A percentile compares a stretch with the other conserved stretches of the same genome.
Evolutionary conservation across 1,140 invertebrate genomes (phyloP).

Genomic region (Charaxes varanes): DNA sequence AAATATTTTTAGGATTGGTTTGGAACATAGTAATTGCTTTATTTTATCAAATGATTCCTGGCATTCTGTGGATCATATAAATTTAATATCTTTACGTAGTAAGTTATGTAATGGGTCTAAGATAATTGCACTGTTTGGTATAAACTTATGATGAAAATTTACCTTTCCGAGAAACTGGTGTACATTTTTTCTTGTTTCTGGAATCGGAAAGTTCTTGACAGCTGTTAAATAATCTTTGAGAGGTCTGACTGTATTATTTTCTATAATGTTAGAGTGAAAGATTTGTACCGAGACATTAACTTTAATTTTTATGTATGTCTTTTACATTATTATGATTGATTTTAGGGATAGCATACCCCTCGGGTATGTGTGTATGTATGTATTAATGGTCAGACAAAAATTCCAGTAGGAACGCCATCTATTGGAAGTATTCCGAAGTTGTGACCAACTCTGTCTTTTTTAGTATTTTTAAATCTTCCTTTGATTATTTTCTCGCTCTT

Average conservation of each 20-base stretch:
- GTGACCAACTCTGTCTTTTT: too few relatives aligned
- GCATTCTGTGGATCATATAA: background rate
- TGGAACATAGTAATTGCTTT: background rate
- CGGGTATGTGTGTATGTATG: too few relatives aligned
- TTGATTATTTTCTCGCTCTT: too few relatives aligned
- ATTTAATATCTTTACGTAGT: background rate
- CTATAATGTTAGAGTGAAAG: too few relatives aligned
- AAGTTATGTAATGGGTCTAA: background rate
- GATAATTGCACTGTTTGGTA: background rate
- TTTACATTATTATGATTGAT: too few relatives aligned
- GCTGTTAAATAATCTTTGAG: constrained; percentile 17
- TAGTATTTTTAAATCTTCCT: too few relatives aligned
- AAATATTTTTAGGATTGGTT: background rate
- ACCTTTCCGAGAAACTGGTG: constrained; percentile 1
- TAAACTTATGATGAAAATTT: background rate
- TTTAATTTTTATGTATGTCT: too few relatives aligned
- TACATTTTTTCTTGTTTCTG: background rate
- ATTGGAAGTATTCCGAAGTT: too few relatives aligned
- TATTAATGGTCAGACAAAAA: too few relatives aligned
- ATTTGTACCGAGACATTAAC: too few relatives aligned
- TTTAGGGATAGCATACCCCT: too few relatives aligned
- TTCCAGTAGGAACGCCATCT: too few relatives aligned
- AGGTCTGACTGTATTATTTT: background rate
- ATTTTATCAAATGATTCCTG: background rate
- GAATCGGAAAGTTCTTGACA: background rate